Evolutionary conservation across 1,140 invertebrate species (phyloP), one percentile per base, ranked within the genome.

Genomic region (Solenopsis fugax): DNA sequence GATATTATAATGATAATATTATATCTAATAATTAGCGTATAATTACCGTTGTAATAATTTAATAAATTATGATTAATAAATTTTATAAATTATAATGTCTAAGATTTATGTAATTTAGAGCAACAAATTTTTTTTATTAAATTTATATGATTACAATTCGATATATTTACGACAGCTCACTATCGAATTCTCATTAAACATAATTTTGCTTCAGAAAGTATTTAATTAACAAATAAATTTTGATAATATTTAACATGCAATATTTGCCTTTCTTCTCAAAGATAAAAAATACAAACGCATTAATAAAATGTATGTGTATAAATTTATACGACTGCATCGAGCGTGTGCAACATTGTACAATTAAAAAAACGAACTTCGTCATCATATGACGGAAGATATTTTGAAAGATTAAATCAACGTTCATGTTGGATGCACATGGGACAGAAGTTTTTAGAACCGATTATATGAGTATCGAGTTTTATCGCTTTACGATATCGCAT

Each of bases 391-490:
- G 6, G 4, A 21, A 80, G 29, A 69, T 67, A 80, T n/a, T 21
- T 69, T n/a, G 21, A 34, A 81, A 10, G 0, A 54, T 71, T 24
- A 81, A 80, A 50, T 78, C 24, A 67, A 52, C n/a, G 45, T 21
- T 2, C 78, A 71, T 24, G 21, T 18, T 81, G 78, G 4, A 81
- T 16, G 16, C 77, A 81, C 52, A 45, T 81, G 65, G 50, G 5
- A 56, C 52, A 34, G 10, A 71, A 45, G 65, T 81, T 71, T 69
- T 54, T 37, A 81, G n/a, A 69, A 71, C 7, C 24, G 50, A 81
- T 81, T 58, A 45, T 56, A 69, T 48, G 34, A 69, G 37, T 62
- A 60, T 50, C 41, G 4, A 41, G 13, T 29, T 48, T 85, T 78
- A 78, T 78, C 60, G 16, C 2, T 78, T 85, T 65, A 65, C 21